Base-by-base conservation (phyloP, 2,888 invertebrate species). In the Agrilus cyanescens region DNA sequence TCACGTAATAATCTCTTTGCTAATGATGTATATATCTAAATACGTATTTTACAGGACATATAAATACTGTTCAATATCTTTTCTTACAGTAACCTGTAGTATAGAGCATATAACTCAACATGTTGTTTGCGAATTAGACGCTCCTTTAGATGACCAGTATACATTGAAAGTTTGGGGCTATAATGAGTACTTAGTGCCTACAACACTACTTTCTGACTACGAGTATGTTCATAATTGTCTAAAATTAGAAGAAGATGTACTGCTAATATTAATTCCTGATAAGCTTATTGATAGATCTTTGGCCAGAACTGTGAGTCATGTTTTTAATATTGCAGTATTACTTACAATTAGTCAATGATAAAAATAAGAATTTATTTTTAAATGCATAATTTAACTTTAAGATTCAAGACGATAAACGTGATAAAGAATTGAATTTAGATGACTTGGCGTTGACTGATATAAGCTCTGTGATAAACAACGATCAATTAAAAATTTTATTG, bases 151-250 rank as follows among this genome's bases (percentile, higher is more conserved):
- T 37, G 69, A 69, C 45, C 70, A 76, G 63, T 64, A 79, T 68
- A 70, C 72, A 37, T 66, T 82, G 32, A 72, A 89, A 76, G 87
- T 91, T 40, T 82, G 82, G 74, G 93, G 94, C 13, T 76, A 87
- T 44, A 80, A 85, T 40, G 95, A 95, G 67, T 96, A 93, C 70
- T 67, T 96, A 30, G 81, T 84, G 0, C 80, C 86, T 12, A 84
- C 87, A 40, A 86, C 88, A 30, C 76, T 78, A 10, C 74, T 96
- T 29, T 82, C 85, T 47, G 90, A 93, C 62, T 88, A 94, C 63
- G 90, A 91, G 63, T 94, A 94, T 62, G 84, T 95, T 42, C 90
- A 95, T 57, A 83, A 85, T 56, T 94, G 95, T 63, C 83, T 94
- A 44, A 93, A 95, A 59, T 67, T 94, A 57, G 94, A 95, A 62